Base-by-base conservation (phyloP, 1,140 invertebrate genomes). In the Heliothis subflexa region DNA sequence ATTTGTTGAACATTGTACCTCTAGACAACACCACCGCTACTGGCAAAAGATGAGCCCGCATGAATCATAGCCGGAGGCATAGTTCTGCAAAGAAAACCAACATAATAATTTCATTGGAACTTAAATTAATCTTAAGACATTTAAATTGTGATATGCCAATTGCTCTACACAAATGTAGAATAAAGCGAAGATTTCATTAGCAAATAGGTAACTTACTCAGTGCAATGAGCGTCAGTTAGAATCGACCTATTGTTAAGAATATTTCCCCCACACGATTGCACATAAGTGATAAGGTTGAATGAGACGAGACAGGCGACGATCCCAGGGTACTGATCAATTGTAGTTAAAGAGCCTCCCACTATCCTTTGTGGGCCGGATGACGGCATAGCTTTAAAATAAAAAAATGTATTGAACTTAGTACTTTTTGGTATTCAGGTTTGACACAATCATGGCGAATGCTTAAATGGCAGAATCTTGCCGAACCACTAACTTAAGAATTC, bases 151-250 rank as follows among this genome's bases (percentile, higher is more conserved):
- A 25, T 40, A 7, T 5, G 33, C 33, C 0, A 40, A 33, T 33
- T 40, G 33, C 5, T 9, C 33, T 5, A 55, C 54, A 55, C 5
- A 21, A 9, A 18, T 18, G n/a, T 55, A 9, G 2, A 16, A 18
- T 2, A 18, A 55, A 55, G 14, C 9, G 1, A 18, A 21, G 16
- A 16, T n/a, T 54, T 54, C n/a, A 64, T 33, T 1, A 25, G 21
- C 21, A 25, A 25, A 25, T 25, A 25, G 21, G 21, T 25, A 1
- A 83, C 86, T 80, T 85, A 89, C 86, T 18, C 2, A 33, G 81
- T 71, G 45, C 88, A 89, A 55, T 86, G 84, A 40, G 86, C 87
- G 12, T 83, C 85, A 0, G 85, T 79, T 0, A 90, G 84, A 14
- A 88, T 78, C 10, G 83, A 59, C 66, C 76, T 80, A 12, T 64